Evolutionary conservation across 2,797 vertebrate genomes (phyloP), one percentile per base, ranked within the genome.

Genomic region (Sebastes umbrosus): DNA sequence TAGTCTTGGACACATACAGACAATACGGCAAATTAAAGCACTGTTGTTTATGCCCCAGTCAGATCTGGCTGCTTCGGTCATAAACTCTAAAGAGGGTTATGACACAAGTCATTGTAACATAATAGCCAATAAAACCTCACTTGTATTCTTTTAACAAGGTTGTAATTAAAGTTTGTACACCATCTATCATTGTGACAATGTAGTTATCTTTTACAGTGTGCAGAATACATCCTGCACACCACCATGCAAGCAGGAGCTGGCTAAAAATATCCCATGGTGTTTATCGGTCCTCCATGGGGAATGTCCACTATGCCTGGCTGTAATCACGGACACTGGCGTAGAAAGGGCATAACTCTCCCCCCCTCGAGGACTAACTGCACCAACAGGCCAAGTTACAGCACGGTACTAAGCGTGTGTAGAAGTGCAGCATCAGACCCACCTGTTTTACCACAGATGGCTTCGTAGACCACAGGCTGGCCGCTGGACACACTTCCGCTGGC

Each of bases 401-500:
- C 5, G 65, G 76, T 22, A 66, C 13, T 69, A 36, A 74, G 82
- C 57, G 60, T 50, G 76, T 89, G 90, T 55, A 75, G 72, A 66
- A 59, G 7, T 73, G 82, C 66, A 77, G 65, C 76, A 76, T 77
- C 83, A 81, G 80, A 95, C 96, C 96, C 87, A 98, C 97, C 97
- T 96, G 96, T 90, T 90, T 96, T 95, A 87, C 92, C 88, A 68
- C 95, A 90, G 74, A 95, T 86, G 84, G 95, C 93, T 86, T 97
- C 93, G 75, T 93, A 96, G 89, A 96, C 91, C 76, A 92, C 82
- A 68, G 94, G 91, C 73, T 93, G 94, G 87, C 93, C 81, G 84
- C 84, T 93, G 91, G 93, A 94, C 91, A 93, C 90, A 64, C 94
- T 86, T 90, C 92, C 92, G 0, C 91, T 88, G 87, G 92, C 93